Evolutionary conservation across 2,797 vertebrate species (phyloP), one percentile per base, ranked within the genome.

Genomic region (Hemitrygon akajei): DNA sequence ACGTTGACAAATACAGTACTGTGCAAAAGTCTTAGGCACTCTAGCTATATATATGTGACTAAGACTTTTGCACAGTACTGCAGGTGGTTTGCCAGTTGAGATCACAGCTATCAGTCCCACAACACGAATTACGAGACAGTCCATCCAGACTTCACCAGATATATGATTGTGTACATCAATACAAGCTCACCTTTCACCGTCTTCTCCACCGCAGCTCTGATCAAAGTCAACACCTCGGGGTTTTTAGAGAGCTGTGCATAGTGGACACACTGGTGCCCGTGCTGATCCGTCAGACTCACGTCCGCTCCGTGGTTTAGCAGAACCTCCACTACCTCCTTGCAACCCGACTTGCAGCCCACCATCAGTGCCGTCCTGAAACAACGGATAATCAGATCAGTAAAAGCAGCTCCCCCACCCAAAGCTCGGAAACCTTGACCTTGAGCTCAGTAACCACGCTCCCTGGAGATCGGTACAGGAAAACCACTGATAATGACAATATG

Each of bases 271-370:
- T 99, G 98, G 0, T 99, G 98, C 47, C 98, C 97, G 0, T 97
- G 95, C 94, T 97, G 87, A 87, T 99, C 99, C 7, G 97, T 96
- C 34, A 97, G 95, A 77, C 95, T 97, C 91, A 97, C 96, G 10
- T 99, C 98, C 0, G 97, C 97, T 0, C 98, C 98, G 0, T 96
- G 97, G 95, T 94, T 98, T 94, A 99, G 95, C 95, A 99, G 94
- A 94, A 99, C 97, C 84, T 99, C 98, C 77, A 99, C 98, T 0
- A 98, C 98, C 4, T 99, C 99, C 96, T 95, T 98, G 96, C 98
- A 99, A 94, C 97, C 97, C 0, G 97, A 98, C 94, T 99, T 98
- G 16, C 98, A 99, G 91, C 98, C 99, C 27, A 99, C 94, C 96
- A 99, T 99, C 71, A 99, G 95, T 18, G 98, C 97, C 0, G 98